phyloP scores from a whole-genome alignment of 2,797 vertebrate species.

The Distichodus sexfasciatus region DNA sequence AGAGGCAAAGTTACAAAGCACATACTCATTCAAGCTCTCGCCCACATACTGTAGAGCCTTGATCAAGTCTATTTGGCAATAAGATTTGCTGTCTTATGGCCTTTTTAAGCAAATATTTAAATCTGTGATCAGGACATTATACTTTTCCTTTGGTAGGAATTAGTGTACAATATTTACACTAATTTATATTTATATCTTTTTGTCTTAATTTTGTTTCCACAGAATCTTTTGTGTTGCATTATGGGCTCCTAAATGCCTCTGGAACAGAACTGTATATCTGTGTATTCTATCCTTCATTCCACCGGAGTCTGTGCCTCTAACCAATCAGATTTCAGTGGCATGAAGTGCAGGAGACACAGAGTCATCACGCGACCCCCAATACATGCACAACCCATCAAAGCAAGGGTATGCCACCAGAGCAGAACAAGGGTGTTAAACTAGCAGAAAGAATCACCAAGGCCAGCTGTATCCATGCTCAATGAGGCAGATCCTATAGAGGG shows the following conservation, averaged over 20 bases:
- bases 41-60: slow-evolving; percentile 46
- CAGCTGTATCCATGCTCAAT: neutral
- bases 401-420: neutral
- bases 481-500: neutral
- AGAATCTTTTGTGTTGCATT: neutral
- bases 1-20: slow-evolving; percentile 64
- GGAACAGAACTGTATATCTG: slow-evolving; percentile 59
- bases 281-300: slow-evolving; percentile 99
- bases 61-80: too few species aligned
- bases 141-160: too few species aligned
- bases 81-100: too few species aligned
- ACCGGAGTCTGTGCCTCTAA: slow-evolving; percentile 97
- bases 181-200: neutral
- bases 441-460: neutral
- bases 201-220: slow-evolving; percentile 11
- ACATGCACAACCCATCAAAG: neutral
- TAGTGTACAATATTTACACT: too few species aligned
- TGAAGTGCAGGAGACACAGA: slow-evolving; percentile 97
- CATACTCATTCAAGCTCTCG: slow-evolving; percentile 27
- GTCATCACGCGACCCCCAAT: slow-evolving; percentile 47
- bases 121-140: too few species aligned
- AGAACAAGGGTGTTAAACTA: neutral
- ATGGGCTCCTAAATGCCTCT: neutral
- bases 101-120: too few species aligned
- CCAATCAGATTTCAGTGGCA: slow-evolving; percentile 99